Conservation (phyloP, 2,113 vertebrate genomes). For the Athene noctua region DNA sequence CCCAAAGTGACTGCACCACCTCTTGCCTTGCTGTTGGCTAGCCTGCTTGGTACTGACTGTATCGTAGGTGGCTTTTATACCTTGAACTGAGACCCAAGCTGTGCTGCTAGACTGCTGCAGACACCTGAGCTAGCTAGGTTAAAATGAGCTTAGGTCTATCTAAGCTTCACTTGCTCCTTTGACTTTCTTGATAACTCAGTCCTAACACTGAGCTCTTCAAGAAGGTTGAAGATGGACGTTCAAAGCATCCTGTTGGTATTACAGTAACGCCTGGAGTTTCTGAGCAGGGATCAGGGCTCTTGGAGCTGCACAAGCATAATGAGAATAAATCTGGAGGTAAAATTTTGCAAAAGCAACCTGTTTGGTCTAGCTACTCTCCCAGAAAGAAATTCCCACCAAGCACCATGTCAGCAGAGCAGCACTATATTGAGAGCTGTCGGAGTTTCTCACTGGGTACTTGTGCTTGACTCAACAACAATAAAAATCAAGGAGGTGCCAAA, state of each 20-base stretch:
- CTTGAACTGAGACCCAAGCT: neutral
- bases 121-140: neutral
- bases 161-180: neutral
- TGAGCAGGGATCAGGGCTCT: neutral
- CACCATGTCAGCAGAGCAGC: neutral
- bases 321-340: neutral
- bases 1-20: neutral
- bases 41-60: neutral
- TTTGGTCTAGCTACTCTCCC: neutral
- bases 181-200: neutral
- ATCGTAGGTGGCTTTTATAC: neutral
- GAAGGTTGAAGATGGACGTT: neutral
- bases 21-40: neutral
- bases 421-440: neutral
- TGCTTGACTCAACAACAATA: neutral
- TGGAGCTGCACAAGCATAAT: neutral
- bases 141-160: neutral
- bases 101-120: neutral
- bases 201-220: neutral
- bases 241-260: neutral
- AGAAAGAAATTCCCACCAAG: neutral
- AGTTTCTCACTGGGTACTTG: neutral
- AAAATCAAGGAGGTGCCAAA: neutral
- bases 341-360: neutral
- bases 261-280: neutral